Conservation (phyloP, 2,797 vertebrate species). For the Sebastes umbrosus region DNA sequence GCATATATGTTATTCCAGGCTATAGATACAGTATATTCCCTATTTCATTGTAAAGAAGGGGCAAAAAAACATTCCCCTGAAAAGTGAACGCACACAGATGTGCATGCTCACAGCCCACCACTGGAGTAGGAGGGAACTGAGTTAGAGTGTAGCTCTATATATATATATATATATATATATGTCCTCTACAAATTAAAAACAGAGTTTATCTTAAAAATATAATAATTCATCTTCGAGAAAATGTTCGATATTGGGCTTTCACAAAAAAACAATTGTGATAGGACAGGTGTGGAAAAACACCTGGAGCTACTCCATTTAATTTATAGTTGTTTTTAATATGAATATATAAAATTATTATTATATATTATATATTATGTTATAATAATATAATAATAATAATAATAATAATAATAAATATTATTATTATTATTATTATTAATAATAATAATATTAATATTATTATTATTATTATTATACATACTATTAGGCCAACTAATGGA, state of each 20-base stretch:
- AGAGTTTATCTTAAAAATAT: not conserved
- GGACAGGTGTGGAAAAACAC: not conserved
- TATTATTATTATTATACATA: not conserved
- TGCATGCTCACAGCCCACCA: constrained; percentile 79
- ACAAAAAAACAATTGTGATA: not conserved
- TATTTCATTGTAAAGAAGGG: constrained; percentile 42
- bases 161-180: not conserved
- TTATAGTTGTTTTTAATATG: not conserved
- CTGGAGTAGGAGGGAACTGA: constrained; percentile 79
- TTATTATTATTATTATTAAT: not conserved
- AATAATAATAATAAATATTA: not conserved
- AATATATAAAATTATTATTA: no score
- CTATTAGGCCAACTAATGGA: not conserved
- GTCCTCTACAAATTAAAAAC: not conserved
- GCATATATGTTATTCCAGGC: not conserved
- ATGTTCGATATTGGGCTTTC: not conserved
- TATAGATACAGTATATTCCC: constrained; percentile 28
- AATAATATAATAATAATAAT: no score
- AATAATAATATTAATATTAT: not conserved
- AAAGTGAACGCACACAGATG: constrained; percentile 76
- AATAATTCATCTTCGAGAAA: not conserved
- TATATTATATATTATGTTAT: no score
- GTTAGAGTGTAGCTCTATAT: not conserved
- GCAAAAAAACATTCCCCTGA: constrained; percentile 43
- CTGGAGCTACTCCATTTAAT: not conserved